Evolutionary conservation across 2,888 invertebrate species (phyloP).

Genomic region (Idaea dimidiata): DNA sequence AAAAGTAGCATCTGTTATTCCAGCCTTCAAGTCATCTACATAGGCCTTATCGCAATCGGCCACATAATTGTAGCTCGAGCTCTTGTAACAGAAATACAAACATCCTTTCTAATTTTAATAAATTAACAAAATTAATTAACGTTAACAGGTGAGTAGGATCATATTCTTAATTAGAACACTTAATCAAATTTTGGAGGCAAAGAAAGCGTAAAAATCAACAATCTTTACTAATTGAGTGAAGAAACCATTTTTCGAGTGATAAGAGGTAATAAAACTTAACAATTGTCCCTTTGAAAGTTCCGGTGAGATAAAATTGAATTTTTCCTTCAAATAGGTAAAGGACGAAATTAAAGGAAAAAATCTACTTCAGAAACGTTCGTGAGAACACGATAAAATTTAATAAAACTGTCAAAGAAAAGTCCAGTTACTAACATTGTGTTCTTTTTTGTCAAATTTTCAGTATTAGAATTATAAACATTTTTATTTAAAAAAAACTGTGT

Average conservation of each 20-base stretch:
- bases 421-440: background rate
- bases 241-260: background rate
- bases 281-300: background rate
- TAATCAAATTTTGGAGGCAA: background rate
- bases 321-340: background rate
- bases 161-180: too few relatives aligned
- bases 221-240: background rate
- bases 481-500: too few relatives aligned
- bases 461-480: too few relatives aligned
- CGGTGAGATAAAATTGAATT: background rate
- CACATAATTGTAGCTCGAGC: too few relatives aligned
- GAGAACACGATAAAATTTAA: background rate
- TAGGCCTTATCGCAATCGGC: too few relatives aligned
- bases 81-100: too few relatives aligned
- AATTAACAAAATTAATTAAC: too few relatives aligned
- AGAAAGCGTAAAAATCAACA: background rate
- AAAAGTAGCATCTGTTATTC: too few relatives aligned
- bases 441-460: background rate
- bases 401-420: background rate
- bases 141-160: too few relatives aligned
- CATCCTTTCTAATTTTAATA: too few relatives aligned
- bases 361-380: background rate
- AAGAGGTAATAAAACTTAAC: conserved; percentile 1
- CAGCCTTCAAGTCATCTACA: too few relatives aligned
- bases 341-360: background rate